phyloP scores from a whole-genome alignment of 2,113 vertebrate species.

The Meles meles region DNA sequence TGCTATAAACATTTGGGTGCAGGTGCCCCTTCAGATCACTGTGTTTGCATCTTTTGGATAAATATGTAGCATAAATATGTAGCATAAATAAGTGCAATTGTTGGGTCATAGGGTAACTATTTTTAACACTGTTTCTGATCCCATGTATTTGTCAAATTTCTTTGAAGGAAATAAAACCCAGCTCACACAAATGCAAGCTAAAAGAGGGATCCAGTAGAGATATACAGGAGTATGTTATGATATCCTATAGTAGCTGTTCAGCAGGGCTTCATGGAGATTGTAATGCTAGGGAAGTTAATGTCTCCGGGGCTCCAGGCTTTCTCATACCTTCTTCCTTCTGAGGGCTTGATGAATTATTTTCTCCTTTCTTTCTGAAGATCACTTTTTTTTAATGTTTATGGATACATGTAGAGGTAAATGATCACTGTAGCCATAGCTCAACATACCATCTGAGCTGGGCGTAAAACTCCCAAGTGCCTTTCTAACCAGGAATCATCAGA shows the following conservation, averaged over 20 bases:
- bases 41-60: background rate
- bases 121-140: background rate
- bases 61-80: background rate
- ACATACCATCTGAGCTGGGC: background rate
- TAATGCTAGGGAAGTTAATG: too few species aligned
- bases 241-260: background rate
- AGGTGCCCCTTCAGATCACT: background rate
- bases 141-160: background rate
- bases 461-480: background rate
- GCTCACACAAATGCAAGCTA: background rate
- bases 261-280: fast-evolving
- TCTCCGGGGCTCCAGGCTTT: background rate
- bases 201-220: background rate
- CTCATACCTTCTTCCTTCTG: background rate
- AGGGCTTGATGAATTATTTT: background rate
- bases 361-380: background rate
- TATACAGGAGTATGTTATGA: background rate
- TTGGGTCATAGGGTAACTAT: background rate
- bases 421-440: background rate
- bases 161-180: background rate
- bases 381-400: background rate
- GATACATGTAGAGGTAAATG: fast-evolving
- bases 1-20: background rate
- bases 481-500: background rate
- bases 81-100: background rate